These are phyloP conservation scores for Beris morrisii DNA, from an alignment of 2,888 invertebrate genomes.

Conservation along the genomic window DNA sequence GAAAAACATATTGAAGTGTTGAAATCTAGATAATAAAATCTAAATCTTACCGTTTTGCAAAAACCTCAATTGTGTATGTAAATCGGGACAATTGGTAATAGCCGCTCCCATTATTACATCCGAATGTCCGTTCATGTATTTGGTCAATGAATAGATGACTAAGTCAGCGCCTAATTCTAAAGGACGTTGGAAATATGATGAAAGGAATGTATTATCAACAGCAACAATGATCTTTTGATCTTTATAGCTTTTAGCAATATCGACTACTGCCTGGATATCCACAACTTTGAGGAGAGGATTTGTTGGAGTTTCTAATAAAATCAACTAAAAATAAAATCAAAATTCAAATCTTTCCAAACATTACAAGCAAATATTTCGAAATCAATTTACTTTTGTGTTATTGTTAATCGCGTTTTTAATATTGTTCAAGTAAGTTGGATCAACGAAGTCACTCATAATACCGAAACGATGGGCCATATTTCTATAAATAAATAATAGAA, in stretches of 20 bases:
- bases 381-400: constrained; percentile 76
- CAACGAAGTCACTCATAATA: constrained; percentile 75
- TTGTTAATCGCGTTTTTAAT: constrained; percentile 71
- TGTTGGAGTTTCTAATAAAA: constrained; percentile 97
- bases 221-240: constrained; percentile 63
- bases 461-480: constrained; percentile 68
- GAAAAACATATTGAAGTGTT: not conserved
- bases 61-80: constrained; percentile 75
- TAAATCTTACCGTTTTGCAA: constrained; percentile 76
- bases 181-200: constrained; percentile 89
- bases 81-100: constrained; percentile 70
- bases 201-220: constrained; percentile 93
- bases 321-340: constrained; percentile 59
- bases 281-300: constrained; percentile 90
- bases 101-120: constrained; percentile 96
- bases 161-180: constrained; percentile 89
- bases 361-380: not conserved
- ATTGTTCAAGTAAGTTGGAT: constrained; percentile 69
- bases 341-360: constrained; percentile 8
- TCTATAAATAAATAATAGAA: constrained; percentile 57
- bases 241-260: constrained; percentile 61
- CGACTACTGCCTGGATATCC: constrained; percentile 75
- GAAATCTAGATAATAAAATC: not conserved
- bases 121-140: constrained; percentile 98
- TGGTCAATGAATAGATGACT: constrained; percentile 89